phyloP scores from a whole-genome alignment of 2,797 vertebrate genomes.

The Pipistrellus nathusii region DNA sequence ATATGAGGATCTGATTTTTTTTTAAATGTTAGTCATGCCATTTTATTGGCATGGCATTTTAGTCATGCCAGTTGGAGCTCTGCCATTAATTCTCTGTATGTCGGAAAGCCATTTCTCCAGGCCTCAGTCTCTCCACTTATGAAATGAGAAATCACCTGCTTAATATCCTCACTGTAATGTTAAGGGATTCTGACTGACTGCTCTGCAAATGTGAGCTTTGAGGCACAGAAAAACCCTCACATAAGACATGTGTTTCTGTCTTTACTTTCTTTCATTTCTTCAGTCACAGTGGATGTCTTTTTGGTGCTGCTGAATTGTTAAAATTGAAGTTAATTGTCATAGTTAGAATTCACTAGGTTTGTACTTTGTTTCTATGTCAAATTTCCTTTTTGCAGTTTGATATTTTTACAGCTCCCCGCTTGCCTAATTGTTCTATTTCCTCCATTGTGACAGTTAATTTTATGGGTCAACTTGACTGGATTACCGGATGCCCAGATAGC shows the following conservation, averaged over 20 bases:
- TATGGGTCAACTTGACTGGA: background rate
- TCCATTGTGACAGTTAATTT: background rate
- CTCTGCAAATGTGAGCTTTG: background rate
- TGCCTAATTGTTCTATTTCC: background rate
- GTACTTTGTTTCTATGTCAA: background rate
- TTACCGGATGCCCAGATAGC: background rate
- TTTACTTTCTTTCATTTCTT: background rate
- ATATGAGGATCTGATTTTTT: background rate
- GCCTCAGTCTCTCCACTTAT: background rate
- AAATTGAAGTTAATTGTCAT: background rate
- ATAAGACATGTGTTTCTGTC: background rate
- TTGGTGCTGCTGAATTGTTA: background rate
- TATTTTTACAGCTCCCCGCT: slow-evolving; percentile 8
- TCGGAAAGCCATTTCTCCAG: background rate
- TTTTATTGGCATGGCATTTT: background rate
- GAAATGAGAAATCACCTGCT: background rate
- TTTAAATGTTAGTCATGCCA: background rate
- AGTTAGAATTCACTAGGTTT: background rate
- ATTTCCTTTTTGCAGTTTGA: background rate
- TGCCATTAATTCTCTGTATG: background rate
- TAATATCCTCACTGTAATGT: background rate
- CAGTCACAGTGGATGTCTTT: background rate
- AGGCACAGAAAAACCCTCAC: background rate
- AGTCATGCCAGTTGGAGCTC: background rate
- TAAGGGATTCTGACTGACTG: background rate